phyloP scores from a whole-genome alignment of 2,888 invertebrate species.

The Agrenia bidenticulata region DNA sequence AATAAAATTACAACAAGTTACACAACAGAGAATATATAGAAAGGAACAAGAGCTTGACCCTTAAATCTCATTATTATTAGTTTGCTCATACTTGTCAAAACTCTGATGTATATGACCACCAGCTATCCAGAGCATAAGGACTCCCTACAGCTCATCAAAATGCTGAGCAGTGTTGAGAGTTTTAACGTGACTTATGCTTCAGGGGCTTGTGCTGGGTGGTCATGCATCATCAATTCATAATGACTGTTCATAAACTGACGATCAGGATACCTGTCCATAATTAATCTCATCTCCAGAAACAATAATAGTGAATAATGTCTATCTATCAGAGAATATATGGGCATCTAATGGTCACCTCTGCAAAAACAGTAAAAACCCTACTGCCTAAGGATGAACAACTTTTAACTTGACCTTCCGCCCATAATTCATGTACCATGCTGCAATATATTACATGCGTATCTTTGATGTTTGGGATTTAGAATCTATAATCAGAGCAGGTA shows the following conservation, averaged over 20 bases:
- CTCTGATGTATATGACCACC: neutral
- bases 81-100: neutral
- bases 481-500: no score
- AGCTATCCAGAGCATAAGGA: conserved; percentile 15
- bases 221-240: conserved; percentile 24
- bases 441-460: no score
- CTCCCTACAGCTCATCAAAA: conserved; percentile 28
- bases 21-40: no score
- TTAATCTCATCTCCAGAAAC: conserved; percentile 10
- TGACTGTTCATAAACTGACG: conserved; percentile 6
- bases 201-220: conserved; percentile 28
- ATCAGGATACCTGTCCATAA: conserved; percentile 20
- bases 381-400: no score
- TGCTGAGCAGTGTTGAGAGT: conserved; percentile 17
- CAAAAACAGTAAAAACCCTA: no score
- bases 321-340: no score
- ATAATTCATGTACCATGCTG: no score
- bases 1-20: no score
- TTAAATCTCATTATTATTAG: neutral
- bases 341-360: no score
- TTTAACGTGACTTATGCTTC: conserved; percentile 28
- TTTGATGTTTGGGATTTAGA: no score
- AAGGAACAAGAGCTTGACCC: neutral
- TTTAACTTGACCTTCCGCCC: no score
- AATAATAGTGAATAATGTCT: conserved; percentile 19